Percentiles rank a stretch among this genome's conserved stretches.
Evolutionary conservation across 2,113 vertebrate genomes (phyloP).

Genomic region (Passer domesticus): DNA sequence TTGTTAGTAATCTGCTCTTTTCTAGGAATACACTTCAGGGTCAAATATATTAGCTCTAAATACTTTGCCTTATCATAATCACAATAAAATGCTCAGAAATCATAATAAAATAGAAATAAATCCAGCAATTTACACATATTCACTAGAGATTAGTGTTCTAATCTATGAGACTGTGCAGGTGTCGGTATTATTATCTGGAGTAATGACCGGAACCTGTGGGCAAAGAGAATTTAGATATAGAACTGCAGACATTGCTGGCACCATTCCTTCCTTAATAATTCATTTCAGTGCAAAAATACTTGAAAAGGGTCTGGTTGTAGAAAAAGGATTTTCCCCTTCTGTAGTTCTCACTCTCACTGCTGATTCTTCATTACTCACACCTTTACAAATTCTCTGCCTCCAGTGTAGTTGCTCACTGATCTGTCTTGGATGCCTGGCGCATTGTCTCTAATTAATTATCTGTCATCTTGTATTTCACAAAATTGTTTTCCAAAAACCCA

Average conservation of each 20-base stretch:
- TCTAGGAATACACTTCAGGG: neutral
- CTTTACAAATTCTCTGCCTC: neutral
- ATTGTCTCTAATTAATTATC: neutral
- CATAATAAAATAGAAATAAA: neutral
- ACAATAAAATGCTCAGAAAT: neutral
- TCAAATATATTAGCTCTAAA: neutral
- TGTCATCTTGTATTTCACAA: neutral
- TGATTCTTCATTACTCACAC: neutral
- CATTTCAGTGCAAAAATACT: neutral
- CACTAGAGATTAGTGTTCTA: neutral
- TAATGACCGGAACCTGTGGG: neutral
- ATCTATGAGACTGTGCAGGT: fast-evolving
- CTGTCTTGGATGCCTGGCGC: neutral
- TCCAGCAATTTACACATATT: neutral
- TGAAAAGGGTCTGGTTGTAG: neutral
- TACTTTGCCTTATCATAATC: neutral
- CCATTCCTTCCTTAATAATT: neutral
- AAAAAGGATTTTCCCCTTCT: neutral
- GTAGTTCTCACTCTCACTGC: neutral
- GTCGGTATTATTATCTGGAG: neutral
- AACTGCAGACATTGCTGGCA: neutral
- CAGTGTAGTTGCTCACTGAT: neutral
- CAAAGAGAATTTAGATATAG: neutral
- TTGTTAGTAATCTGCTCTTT: neutral
- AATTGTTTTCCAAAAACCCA: neutral